phyloP scores from a whole-genome alignment of 2,888 invertebrate species.

The Sipha maydis region DNA sequence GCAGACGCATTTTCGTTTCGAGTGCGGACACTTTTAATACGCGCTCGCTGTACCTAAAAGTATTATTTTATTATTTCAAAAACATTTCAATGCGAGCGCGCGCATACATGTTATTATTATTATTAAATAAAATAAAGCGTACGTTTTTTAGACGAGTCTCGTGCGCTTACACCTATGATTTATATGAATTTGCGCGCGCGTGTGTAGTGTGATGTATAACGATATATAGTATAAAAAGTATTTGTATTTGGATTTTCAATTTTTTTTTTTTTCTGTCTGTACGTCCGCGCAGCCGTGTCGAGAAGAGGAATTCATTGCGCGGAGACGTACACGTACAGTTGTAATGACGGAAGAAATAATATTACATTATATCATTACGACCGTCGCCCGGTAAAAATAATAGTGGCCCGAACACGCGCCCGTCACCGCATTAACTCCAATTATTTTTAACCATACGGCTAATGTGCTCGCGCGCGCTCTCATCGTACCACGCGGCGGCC shows the following conservation, averaged over 20 bases:
- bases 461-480: not conserved
- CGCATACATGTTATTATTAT: not conserved
- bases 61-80: not conserved
- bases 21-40: not conserved
- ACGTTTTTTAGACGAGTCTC: too few species aligned
- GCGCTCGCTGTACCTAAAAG: too few species aligned
- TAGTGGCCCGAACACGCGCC: constrained; percentile 14
- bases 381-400: not conserved
- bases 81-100: not conserved
- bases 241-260: not conserved
- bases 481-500: not conserved
- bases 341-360: constrained; percentile 14
- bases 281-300: not conserved
- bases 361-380: not conserved
- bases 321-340: not conserved
- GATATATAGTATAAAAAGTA: not conserved
- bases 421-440: constrained; percentile 32
- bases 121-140: not conserved
- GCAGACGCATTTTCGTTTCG: not conserved
- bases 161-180: too few species aligned
- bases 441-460: constrained; percentile 37
- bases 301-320: not conserved
- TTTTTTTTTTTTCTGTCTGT: not conserved
- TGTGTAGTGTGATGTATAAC: too few species aligned
- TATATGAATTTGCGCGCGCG: too few species aligned